These are phyloP conservation scores for Nebria ingens DNA, from an alignment of 1,140 invertebrate species.

Conservation along the genomic window DNA sequence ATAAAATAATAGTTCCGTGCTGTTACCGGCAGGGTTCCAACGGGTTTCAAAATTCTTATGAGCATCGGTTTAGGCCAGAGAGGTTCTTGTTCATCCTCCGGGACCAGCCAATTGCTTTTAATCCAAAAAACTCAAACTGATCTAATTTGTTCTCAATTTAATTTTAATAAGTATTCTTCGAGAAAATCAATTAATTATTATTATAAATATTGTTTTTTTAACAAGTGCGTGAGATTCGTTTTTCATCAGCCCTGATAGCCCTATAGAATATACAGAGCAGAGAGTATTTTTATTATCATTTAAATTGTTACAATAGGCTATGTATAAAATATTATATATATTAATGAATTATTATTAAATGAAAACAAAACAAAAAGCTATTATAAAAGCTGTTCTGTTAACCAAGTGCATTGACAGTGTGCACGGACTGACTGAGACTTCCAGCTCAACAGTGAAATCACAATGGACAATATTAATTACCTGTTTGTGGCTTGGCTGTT, in stretches of 20 bases:
- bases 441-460: slow-evolving; percentile 1
- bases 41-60: slow-evolving; percentile 3
- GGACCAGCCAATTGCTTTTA: neutral
- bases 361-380: neutral
- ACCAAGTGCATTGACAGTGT: neutral
- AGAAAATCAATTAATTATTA: neutral
- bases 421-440: neutral
- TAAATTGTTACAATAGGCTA: slow-evolving; percentile 14
- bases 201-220: too few species aligned
- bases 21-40: neutral
- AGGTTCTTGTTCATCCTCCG: neutral
- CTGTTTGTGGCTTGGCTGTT: neutral
- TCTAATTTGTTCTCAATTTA: neutral
- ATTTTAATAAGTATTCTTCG: neutral
- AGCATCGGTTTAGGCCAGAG: neutral
- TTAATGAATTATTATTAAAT: neutral
- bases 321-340: slow-evolving; percentile 7
- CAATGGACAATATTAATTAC: slow-evolving; percentile 1
- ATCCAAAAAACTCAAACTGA: neutral
- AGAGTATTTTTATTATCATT: slow-evolving; percentile 30
- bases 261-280: slow-evolving; percentile 31
- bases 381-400: neutral
- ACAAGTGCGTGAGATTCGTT: neutral
- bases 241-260: slow-evolving; percentile 12
- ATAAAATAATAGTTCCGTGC: neutral